Evolutionary conservation across 64 coral and sea anemone species (phyloP).

Genomic region (Montipora foliosa): DNA sequence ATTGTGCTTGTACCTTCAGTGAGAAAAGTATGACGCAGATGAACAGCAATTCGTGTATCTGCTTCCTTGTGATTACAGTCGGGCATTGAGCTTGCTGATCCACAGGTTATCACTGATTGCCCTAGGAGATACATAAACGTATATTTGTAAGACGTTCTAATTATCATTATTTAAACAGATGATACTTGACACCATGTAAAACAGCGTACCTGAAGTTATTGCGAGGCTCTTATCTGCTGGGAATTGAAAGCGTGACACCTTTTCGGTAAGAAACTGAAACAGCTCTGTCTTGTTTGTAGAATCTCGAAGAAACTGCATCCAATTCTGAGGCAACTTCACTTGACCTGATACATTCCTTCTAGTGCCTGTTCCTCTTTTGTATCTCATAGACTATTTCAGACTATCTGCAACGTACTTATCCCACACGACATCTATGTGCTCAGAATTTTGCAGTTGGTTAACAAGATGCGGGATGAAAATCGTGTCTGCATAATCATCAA

Average conservation of each 20-base stretch:
- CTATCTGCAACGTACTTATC: not conserved
- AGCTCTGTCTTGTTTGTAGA: no score
- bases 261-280: not conserved
- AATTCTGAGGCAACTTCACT: not conserved
- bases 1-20: no score
- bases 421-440: not conserved
- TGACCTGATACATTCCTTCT: not conserved
- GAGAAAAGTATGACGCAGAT: no score
- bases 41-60: no score
- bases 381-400: not conserved
- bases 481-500: constrained; percentile 28
- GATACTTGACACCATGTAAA: not conserved
- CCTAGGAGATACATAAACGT: no score
- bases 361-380: not conserved
- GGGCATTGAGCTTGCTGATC: no score
- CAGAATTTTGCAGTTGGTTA: not conserved
- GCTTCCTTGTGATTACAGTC: no score
- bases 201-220: constrained; percentile 26
- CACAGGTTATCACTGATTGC: no score
- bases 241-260: constrained; percentile 11
- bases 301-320: constrained; percentile 16
- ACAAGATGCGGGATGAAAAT: constrained; percentile 31
- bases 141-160: not conserved
- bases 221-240: not conserved
- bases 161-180: constrained; percentile 13